Conservation (phyloP, 2,888 invertebrate genomes). For the Thymelicus acteon region DNA sequence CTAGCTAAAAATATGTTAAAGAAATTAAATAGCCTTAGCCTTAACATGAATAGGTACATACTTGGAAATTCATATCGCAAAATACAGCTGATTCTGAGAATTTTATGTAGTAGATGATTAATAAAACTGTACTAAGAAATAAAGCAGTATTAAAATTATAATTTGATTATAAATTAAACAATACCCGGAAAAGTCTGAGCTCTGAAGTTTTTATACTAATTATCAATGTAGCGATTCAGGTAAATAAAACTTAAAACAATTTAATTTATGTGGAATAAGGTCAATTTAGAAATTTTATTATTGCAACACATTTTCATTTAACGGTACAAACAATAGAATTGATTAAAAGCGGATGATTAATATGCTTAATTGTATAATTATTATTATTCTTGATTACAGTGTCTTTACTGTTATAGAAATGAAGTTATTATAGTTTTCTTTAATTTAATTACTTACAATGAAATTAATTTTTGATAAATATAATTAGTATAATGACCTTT, state of each 20-base stretch:
- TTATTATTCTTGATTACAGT: constrained; percentile 12
- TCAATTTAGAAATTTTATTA: constrained; percentile 24
- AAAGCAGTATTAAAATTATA: background rate
- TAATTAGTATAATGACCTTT: background rate
- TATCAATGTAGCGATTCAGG: background rate
- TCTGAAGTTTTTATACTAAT: constrained; percentile 10
- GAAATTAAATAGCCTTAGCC: too few relatives aligned
- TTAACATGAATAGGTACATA: too few relatives aligned
- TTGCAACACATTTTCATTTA: constrained; percentile 21
- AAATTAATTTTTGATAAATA: background rate
- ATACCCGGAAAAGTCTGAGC: constrained; percentile 23
- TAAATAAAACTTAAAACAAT: constrained; percentile 25
- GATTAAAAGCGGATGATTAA: constrained; percentile 22
- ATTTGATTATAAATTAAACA: constrained; percentile 12
- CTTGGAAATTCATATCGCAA: background rate
- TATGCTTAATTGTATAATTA: constrained; percentile 19
- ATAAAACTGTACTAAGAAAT: background rate
- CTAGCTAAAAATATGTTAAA: too few relatives aligned
- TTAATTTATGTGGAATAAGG: constrained; percentile 24
- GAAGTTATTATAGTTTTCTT: constrained; percentile 5
- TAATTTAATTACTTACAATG: background rate
- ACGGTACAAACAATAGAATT: constrained; percentile 29
- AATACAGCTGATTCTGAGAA: background rate
- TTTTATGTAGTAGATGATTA: background rate
- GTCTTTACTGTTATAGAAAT: constrained; percentile 5